Evolutionary conservation across 2,888 invertebrate species (phyloP), one percentile per base, ranked within the genome.

Genomic region (Aleiodes leptofemur): DNA sequence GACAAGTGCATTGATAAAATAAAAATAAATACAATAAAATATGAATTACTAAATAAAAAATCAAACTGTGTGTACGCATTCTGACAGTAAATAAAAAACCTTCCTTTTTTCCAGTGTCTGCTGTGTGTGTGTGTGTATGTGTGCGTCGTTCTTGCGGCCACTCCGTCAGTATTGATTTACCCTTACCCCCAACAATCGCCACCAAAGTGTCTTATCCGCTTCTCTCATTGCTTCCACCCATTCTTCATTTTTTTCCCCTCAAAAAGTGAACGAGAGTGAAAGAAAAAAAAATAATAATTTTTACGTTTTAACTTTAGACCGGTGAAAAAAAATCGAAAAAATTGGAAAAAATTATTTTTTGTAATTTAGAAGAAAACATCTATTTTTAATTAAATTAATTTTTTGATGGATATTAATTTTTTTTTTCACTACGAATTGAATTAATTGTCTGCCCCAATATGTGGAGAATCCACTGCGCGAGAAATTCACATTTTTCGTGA

Each of bases 151-250:
- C 59, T 68, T 69, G 76, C 70, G 69, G 69, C 75, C 77, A 72
- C 69, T 72, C 69, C 64, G 72, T 68, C 70, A 76, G 78, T 80
- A 80, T 80, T 79, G 79, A 80, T 79, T 80, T 74, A 75, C 76
- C 70, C 75, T 77, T 57, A 71, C 69, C 53, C 61, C 68, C 64
- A 64, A 64, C 64, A 64, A 64, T 64, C 48, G 64, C 64, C 64
- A 64, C 43, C 29, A 64, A 64, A 64, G 64, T 64, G 64, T 64
- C 64, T 64, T 64, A 64, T 64, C 64, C 64, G 14, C 43, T 64
- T 64, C 48, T 64, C 64, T 16, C 48, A 14, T n/a, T 55, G 14
- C 14, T 55, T 16, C 55, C 55, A 55, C 55, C 43, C 14, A 64
- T 48, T 64, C 48, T 43, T 64, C 64, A 64, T 9, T 11, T 43